Conservation (phyloP, 2,797 vertebrate species). For the Oryzias sinensis region DNA sequence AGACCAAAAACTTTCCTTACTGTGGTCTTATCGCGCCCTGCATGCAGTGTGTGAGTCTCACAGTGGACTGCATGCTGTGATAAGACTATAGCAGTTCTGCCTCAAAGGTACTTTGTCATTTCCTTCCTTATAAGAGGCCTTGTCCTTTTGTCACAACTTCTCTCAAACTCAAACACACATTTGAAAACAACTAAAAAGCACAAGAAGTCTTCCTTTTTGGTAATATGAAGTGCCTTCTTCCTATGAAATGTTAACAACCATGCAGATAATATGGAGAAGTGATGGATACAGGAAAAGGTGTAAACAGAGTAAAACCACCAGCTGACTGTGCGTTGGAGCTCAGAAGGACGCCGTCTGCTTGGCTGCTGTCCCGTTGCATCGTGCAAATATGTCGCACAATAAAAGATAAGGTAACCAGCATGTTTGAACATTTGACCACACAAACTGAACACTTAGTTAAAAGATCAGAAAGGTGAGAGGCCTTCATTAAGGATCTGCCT, state of each 20-base stretch:
- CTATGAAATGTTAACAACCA: too few species aligned
- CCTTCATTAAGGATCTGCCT: too few species aligned
- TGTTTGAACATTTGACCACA: conserved; percentile 27
- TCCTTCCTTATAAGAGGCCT: conserved; percentile 21
- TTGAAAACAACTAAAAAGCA: neutral
- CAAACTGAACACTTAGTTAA: conserved; percentile 9
- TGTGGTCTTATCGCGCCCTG: conserved; percentile 11
- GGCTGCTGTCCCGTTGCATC: conserved; percentile 32
- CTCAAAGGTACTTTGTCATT: conserved; percentile 20
- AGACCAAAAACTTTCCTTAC: conserved; percentile 12
- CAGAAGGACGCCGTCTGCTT: conserved; percentile 16
- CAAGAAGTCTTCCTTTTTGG: neutral
- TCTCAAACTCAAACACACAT: conserved; percentile 7
- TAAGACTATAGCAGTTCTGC: conserved; percentile 18
- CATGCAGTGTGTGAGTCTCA: neutral
- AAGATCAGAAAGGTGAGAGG: neutral
- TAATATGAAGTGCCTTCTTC: neutral
- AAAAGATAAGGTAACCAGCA: conserved; percentile 19
- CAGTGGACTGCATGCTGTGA: neutral
- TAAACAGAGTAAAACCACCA: conserved; percentile 3
- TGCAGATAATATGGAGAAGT: too few species aligned
- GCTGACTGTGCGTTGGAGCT: conserved; percentile 36
- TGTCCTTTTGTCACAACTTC: neutral
- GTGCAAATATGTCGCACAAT: conserved; percentile 44
- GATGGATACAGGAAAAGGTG: neutral